Conservation (phyloP, 2,113 vertebrate genomes). For the Ciconia maguari region DNA sequence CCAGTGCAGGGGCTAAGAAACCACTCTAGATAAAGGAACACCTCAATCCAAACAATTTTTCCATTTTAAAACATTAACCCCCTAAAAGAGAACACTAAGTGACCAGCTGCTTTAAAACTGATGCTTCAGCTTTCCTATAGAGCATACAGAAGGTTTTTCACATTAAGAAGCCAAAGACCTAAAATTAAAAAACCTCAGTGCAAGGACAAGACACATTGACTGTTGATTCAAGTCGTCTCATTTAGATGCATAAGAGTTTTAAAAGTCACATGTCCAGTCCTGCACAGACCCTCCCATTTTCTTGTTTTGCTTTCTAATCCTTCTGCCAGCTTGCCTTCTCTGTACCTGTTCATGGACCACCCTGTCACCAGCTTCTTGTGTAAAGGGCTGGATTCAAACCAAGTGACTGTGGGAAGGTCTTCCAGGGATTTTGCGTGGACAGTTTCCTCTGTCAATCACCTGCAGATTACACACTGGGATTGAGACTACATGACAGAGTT, state of each 20-base stretch:
- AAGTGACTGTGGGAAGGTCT: background rate
- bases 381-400: background rate
- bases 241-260: background rate
- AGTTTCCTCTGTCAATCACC: background rate
- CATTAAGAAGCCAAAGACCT: background rate
- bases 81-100: background rate
- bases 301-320: background rate
- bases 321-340: background rate
- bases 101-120: background rate
- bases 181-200: background rate
- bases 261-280: background rate
- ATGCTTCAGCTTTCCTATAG: background rate
- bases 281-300: background rate
- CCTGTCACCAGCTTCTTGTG: background rate
- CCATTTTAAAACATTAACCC: background rate
- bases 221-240: background rate
- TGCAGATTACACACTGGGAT: background rate
- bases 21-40: background rate
- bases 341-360: background rate
- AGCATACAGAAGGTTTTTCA: background rate
- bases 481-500: background rate
- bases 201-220: background rate
- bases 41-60: background rate
- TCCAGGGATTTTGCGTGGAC: fast-evolving
- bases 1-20: background rate